Evolutionary conservation across 2,888 invertebrate species (phyloP).

Genomic region (Dryobota labecula): DNA sequence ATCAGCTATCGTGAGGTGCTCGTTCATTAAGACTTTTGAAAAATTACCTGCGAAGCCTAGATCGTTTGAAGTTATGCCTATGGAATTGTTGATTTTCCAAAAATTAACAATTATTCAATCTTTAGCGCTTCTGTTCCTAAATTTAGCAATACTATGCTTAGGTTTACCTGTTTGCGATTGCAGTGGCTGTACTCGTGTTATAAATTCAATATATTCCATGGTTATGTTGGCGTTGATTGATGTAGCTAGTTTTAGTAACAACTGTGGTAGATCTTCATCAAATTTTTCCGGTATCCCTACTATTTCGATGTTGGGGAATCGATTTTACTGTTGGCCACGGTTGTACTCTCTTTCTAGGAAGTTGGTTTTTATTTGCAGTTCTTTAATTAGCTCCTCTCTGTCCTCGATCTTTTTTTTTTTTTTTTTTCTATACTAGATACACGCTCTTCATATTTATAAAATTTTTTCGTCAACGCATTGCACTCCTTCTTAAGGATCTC

Average conservation of each 20-base stretch:
- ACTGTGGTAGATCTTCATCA: not conserved
- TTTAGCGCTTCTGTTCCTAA: constrained; percentile 3
- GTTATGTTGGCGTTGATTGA: not conserved
- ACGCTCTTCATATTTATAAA: not conserved
- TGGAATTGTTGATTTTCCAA: not conserved
- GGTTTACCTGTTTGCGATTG: not conserved
- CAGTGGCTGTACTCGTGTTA: not conserved
- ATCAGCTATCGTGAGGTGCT: not conserved
- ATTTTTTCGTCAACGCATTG: not conserved
- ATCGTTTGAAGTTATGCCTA: not conserved
- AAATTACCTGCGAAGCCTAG: constrained; percentile 2
- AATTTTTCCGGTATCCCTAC: not conserved
- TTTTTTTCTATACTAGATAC: not conserved
- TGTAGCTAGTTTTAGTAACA: not conserved
- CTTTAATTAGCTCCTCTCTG: not conserved
- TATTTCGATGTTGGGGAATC: not conserved
- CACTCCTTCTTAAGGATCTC: not conserved
- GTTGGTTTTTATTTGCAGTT: constrained; percentile 1
- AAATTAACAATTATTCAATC: not conserved
- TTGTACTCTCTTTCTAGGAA: not conserved
- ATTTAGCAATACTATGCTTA: not conserved
- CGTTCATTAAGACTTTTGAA: not conserved
- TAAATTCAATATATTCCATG: not conserved
- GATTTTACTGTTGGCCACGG: not conserved
- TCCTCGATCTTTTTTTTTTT: not conserved